Conservation (phyloP, 2,113 vertebrate genomes). For the Bungarus multicinctus region DNA sequence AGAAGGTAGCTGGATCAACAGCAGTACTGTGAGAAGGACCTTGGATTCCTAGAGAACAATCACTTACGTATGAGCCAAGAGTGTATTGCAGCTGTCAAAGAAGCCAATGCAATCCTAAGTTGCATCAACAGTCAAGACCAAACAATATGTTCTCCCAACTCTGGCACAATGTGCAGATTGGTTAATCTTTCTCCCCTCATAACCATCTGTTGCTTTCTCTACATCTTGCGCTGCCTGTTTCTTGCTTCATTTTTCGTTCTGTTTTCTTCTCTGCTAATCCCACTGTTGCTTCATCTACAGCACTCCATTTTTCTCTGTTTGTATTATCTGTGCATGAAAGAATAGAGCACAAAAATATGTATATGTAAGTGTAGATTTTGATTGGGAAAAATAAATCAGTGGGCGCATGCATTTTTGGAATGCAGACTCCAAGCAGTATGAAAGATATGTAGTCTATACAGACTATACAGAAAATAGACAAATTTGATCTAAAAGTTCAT, state of each 20-base stretch:
- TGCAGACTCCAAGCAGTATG: neutral
- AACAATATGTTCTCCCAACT: neutral
- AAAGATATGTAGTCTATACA: neutral
- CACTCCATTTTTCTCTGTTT: neutral
- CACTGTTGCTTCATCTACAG: neutral
- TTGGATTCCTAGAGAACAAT: neutral
- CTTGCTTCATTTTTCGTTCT: neutral
- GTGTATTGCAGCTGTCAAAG: neutral
- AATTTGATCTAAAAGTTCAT: neutral
- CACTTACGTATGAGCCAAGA: neutral
- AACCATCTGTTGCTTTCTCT: neutral
- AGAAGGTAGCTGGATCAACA: neutral
- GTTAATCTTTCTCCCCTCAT: neutral
- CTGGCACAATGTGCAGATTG: neutral
- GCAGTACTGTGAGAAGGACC: neutral
- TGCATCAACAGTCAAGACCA: neutral
- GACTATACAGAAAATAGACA: neutral
- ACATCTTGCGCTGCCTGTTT: neutral
- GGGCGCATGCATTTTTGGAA: neutral
- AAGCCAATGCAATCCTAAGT: neutral
- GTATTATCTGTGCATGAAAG: neutral
- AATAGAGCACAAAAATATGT: neutral
- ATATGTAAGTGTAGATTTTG: neutral
- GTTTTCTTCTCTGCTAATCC: neutral
- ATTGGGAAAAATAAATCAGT: neutral